These are phyloP conservation scores for Glaucomys volans DNA, from an alignment of 2,113 vertebrate species.

Conservation along the genomic window DNA sequence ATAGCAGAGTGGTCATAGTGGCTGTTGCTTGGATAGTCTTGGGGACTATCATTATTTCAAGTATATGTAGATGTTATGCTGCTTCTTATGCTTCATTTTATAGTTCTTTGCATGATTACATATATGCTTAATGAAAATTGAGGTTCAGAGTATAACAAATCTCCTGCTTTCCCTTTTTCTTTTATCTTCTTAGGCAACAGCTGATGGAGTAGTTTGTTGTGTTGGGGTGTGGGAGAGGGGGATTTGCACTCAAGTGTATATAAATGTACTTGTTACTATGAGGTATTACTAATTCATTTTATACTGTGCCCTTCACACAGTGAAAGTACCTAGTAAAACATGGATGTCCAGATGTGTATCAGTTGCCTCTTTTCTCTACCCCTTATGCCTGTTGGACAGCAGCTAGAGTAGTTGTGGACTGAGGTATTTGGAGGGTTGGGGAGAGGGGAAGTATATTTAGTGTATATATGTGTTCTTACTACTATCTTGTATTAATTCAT, in stretches of 20 bases:
- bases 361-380: background rate
- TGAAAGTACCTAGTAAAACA: background rate
- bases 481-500: background rate
- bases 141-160: background rate
- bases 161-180: conserved; percentile 38
- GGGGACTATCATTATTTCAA: background rate
- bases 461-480: background rate
- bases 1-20: background rate
- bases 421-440: too few species aligned
- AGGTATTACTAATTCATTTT: conserved; percentile 27
- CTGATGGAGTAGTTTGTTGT: conserved; percentile 18
- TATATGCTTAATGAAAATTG: conserved; percentile 14
- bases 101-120: background rate
- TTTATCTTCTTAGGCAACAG: conserved; percentile 17
- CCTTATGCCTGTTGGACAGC: background rate
- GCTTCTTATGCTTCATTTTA: conserved; percentile 40
- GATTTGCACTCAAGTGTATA: background rate
- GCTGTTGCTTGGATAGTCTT: background rate
- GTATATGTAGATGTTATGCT: background rate
- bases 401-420: background rate
- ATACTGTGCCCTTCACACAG: background rate
- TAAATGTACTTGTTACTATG: conserved; percentile 27
- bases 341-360: background rate
- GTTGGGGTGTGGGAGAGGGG: background rate
- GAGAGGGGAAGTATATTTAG: background rate